A percentile compares a stretch with the other conserved stretches of the same genome.
Conservation (phyloP, 2,113 vertebrate species). For the Alces alces region DNA sequence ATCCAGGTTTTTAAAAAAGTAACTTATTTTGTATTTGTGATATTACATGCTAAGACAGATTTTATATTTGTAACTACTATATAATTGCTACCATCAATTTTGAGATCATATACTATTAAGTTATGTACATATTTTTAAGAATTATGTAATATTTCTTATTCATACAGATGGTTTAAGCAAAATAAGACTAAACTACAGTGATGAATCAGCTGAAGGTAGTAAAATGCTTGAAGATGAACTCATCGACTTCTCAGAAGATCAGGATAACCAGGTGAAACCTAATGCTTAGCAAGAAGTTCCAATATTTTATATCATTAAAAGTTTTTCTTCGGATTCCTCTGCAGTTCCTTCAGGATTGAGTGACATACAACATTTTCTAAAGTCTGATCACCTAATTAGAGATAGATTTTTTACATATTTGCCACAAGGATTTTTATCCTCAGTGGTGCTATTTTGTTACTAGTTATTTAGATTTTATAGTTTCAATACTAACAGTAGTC, state of each 20-base stretch:
- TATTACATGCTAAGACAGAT: not conserved
- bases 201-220: conserved; percentile 80
- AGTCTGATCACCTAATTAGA: not conserved
- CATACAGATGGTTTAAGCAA: conserved; percentile 90
- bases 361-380: not conserved
- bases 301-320: not conserved
- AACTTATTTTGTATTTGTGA: conserved; percentile 15
- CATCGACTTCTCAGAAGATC: conserved; percentile 93
- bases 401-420: not conserved
- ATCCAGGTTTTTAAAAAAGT: not conserved
- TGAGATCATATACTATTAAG: not conserved
- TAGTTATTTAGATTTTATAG: not conserved
- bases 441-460: not conserved
- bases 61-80: not conserved
- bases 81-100: not conserved
- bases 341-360: not conserved
- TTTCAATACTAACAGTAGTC: conserved; percentile 16
- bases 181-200: conserved; percentile 90
- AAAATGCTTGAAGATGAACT: conserved; percentile 86
- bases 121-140: conserved; percentile 50
- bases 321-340: not conserved
- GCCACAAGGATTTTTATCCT: not conserved
- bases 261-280: conserved; percentile 90
- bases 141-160: conserved; percentile 57
- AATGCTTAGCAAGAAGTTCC: conserved; percentile 16